phyloP scores from a whole-genome alignment of 2,797 vertebrate genomes.

The Hirundo rustica region DNA sequence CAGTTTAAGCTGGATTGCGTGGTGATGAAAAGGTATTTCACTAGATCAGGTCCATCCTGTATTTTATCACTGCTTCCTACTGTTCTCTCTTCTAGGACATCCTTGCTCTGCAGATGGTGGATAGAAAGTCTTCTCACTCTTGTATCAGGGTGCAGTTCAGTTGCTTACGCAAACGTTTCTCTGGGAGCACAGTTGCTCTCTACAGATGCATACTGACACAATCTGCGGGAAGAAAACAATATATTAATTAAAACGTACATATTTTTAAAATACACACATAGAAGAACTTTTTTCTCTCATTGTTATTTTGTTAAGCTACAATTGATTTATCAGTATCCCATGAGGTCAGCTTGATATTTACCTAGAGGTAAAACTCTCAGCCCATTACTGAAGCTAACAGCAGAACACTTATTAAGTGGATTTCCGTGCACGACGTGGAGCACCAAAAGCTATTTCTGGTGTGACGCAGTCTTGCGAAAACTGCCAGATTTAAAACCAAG shows the following conservation, averaged over 20 bases:
- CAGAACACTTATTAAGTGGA: not conserved
- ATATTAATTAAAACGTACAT: not conserved
- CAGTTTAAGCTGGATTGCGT: not conserved
- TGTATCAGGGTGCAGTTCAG: not conserved
- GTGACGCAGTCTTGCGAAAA: not conserved
- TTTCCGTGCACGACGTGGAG: not conserved
- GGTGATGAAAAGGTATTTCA: constrained; percentile 24
- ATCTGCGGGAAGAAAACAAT: constrained; percentile 49
- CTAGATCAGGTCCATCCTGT: not conserved
- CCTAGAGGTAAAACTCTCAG: not conserved
- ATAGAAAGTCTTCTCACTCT: not conserved
- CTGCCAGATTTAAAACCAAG: not conserved
- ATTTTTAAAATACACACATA: not conserved
- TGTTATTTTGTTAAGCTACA: not conserved
- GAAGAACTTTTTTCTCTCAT: not conserved
- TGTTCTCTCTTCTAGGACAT: constrained; percentile 44
- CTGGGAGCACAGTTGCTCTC: not conserved
- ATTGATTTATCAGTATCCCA: not conserved
- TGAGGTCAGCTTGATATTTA: not conserved
- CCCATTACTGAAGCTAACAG: not conserved
- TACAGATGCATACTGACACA: constrained; percentile 11
- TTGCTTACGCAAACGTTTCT: not conserved
- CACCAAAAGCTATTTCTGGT: not conserved
- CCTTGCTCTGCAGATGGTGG: not conserved
- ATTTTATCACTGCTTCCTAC: constrained; percentile 2